Evolutionary conservation across 2,888 invertebrate genomes (phyloP), one percentile per base, ranked within the genome.

Genomic region (Lacanobia wlatinum): DNA sequence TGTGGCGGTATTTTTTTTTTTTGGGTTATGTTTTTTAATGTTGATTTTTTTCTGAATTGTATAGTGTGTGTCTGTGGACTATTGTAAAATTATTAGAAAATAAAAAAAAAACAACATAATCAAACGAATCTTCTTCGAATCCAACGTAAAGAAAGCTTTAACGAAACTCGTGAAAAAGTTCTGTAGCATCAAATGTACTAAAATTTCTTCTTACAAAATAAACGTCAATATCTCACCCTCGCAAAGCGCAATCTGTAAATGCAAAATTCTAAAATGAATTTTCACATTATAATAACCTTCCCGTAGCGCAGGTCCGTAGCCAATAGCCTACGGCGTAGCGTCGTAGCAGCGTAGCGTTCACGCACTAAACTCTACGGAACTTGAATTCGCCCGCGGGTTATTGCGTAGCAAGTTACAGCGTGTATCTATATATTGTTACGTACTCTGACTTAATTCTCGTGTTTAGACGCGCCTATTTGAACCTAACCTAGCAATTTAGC

Each of bases 271-370:
- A 72, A 80, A 84, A 75, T 78, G 70, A 73, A 74, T 83, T 78
- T 83, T 84, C 34, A n/a, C 55, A 63, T 74, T 70, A 79, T 83
- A 66, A 75, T 82, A 84, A 81, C 68, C 65, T 67, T 8, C 50
- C 40, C 87, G 89, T 84, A 84, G 86, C 87, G 88, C 84, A 85
- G 86, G 75, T 81, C 83, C 89, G 91, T 90, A 92, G 90, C 89
- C 89, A 84, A 82, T 86, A 69, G 90, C 89, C 91, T 92, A 92
- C 92, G 90, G 90, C 93, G 92, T 92, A 92, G 90, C 85, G 46
- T 88, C 92, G 92, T 92, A 92, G 90, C 85, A 50, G 18, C 85
- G 89, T 91, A 90, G 89, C 84, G 70, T 68, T 80, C 77, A 83
- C 86, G 85, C 82, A 78, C 68, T 82, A 76, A 84, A 76, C 83